These are phyloP conservation scores for Megaleporinus macrocephalus DNA, from an alignment of 2,113 vertebrate genomes.

Conservation along the genomic window DNA sequence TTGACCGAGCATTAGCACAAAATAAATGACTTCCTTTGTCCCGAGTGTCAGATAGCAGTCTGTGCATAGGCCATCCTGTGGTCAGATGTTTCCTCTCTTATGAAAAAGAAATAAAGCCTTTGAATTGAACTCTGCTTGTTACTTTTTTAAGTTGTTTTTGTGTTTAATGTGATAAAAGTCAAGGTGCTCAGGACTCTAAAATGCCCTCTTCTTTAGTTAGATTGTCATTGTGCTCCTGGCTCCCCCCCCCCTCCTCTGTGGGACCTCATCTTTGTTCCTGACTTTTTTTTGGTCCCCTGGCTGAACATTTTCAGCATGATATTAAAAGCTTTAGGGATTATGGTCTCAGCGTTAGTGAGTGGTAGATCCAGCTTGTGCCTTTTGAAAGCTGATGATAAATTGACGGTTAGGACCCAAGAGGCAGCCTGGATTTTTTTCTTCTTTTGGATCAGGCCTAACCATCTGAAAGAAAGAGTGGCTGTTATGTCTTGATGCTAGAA, in stretches of 20 bases:
- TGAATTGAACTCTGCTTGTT: too few relatives aligned
- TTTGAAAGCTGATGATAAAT: constrained; percentile 41
- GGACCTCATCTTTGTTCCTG: not conserved
- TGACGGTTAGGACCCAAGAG: constrained; percentile 3
- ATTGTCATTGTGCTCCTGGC: too few relatives aligned
- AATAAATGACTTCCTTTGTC: not conserved
- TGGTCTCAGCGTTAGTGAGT: constrained; percentile 29
- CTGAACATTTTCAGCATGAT: constrained; percentile 47
- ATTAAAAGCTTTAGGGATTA: constrained; percentile 61
- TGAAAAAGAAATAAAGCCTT: not conserved
- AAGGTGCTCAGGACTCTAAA: too few relatives aligned
- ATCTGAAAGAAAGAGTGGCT: not conserved
- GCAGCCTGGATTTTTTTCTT: not conserved
- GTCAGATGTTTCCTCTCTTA: not conserved
- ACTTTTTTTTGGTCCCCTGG: constrained; percentile 15
- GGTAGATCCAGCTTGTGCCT: constrained; percentile 35
- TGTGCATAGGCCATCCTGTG: not conserved
- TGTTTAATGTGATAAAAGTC: too few relatives aligned
- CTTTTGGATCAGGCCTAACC: not conserved
- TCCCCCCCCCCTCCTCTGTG: not conserved
- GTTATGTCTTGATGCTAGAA: not conserved
- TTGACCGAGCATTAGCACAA: not conserved
- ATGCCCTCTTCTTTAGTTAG: too few relatives aligned
- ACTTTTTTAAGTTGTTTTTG: too few relatives aligned
- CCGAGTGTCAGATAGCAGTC: not conserved